These are phyloP conservation scores for Pituophis catenifer DNA, from an alignment of 2,113 vertebrate genomes.

Conservation along the genomic window DNA sequence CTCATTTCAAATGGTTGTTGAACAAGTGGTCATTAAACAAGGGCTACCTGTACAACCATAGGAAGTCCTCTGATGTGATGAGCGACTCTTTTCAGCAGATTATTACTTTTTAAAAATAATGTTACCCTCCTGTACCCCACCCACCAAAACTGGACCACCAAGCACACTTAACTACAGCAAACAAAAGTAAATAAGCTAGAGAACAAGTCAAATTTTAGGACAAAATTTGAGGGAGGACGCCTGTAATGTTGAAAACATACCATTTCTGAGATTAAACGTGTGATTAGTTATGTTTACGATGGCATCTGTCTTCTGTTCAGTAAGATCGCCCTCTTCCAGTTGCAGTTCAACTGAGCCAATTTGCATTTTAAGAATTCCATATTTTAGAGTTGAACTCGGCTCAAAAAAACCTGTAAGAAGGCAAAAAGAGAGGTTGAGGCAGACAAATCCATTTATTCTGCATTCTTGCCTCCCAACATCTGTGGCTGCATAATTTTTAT, in stretches of 20 bases:
- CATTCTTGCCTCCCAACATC: background rate
- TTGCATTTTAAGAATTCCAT: slow-evolving; percentile 66
- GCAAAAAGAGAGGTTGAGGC: slow-evolving; percentile 2
- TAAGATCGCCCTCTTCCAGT: slow-evolving; percentile 82
- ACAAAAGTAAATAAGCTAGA: background rate
- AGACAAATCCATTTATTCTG: background rate
- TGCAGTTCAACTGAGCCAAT: slow-evolving; percentile 73
- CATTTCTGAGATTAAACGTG: slow-evolving; percentile 74
- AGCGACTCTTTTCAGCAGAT: background rate
- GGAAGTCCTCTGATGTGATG: background rate
- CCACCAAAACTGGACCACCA: background rate
- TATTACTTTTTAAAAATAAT: background rate
- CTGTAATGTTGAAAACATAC: slow-evolving; percentile 60
- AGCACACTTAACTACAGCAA: background rate
- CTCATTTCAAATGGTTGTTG: background rate
- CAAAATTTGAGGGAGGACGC: too few species aligned
- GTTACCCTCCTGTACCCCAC: background rate
- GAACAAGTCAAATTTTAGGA: background rate
- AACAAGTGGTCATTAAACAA: background rate
- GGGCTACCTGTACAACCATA: background rate
- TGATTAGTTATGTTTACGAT: slow-evolving; percentile 85
- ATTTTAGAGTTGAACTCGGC: slow-evolving; percentile 46
- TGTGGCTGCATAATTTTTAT: background rate
- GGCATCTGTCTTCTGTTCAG: slow-evolving; percentile 76
- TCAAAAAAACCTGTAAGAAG: slow-evolving; percentile 62